phyloP scores from a whole-genome alignment of 2,797 vertebrate genomes.

The Alcedo atthis region DNA sequence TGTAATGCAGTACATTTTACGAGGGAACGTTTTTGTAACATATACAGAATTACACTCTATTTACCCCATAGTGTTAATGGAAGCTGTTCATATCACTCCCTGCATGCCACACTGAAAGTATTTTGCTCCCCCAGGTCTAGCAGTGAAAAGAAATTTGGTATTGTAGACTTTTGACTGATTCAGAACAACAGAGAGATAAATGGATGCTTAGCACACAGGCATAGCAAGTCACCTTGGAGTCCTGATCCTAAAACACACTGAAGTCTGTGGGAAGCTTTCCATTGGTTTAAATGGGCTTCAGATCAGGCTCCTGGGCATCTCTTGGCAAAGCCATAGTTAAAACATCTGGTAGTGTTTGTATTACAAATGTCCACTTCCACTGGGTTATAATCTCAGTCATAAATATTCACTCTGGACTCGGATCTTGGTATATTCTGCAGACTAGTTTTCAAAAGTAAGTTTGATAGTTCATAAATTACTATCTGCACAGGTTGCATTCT shows the following conservation, averaged over 20 bases:
- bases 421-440: not conserved
- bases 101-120: not conserved
- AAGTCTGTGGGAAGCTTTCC: slow-evolving; percentile 14
- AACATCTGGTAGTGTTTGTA: not conserved
- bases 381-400: slow-evolving; percentile 1
- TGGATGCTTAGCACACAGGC: not conserved
- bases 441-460: not conserved
- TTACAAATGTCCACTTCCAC: not conserved
- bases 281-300: not conserved
- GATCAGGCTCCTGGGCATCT: not conserved
- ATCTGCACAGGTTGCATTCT: not conserved
- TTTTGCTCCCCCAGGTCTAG: not conserved
- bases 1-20: slow-evolving; percentile 35
- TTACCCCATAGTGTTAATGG: slow-evolving; percentile 20
- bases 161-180: slow-evolving; percentile 20
- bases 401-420: slow-evolving; percentile 1
- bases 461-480: not conserved
- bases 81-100: slow-evolving; percentile 30
- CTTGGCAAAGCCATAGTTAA: slow-evolving; percentile 3
- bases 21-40: slow-evolving; percentile 38
- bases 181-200: slow-evolving; percentile 17
- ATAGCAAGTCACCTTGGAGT: not conserved
- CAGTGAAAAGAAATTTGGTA: slow-evolving; percentile 31
- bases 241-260: not conserved
- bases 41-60: slow-evolving; percentile 1